Evolutionary conservation across 2,113 vertebrate species (phyloP).

Genomic region (Galbula dea): DNA sequence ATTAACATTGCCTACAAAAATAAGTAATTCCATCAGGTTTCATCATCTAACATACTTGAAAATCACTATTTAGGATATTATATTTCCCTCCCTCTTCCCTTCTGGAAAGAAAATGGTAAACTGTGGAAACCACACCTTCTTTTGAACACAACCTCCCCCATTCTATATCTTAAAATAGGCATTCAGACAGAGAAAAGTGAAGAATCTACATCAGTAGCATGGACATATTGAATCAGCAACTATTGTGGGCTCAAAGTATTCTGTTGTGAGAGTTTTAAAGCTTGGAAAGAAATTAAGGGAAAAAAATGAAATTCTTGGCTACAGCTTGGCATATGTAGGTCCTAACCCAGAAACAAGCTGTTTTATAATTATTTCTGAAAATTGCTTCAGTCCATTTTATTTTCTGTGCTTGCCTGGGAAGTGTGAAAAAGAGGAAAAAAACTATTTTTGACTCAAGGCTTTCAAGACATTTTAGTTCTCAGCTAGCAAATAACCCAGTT

Average conservation of each 20-base stretch:
- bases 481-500: slow-evolving; percentile 39
- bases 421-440: slow-evolving; percentile 61
- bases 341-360: slow-evolving; percentile 65
- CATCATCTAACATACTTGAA: not conserved
- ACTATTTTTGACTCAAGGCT: slow-evolving; percentile 56
- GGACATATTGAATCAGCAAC: not conserved
- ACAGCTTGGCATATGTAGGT: slow-evolving; percentile 59
- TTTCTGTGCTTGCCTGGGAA: slow-evolving; percentile 47
- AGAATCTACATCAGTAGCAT: not conserved
- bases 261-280: slow-evolving; percentile 39
- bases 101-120: not conserved
- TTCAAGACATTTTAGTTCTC: slow-evolving; percentile 53
- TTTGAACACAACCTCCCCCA: not conserved
- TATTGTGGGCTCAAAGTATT: slow-evolving; percentile 15
- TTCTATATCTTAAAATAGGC: not conserved
- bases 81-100: accelerated
- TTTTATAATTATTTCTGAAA: slow-evolving; percentile 68
- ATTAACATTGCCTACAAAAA: not conserved
- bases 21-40: not conserved
- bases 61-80: not conserved
- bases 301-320: slow-evolving; percentile 24
- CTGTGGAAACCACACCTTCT: not conserved
- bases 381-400: slow-evolving; percentile 62
- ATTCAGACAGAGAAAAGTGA: not conserved
- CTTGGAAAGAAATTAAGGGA: not conserved